These are phyloP conservation scores for Tachycineta bicolor DNA, from an alignment of 2,113 vertebrate species.

Conservation along the genomic window DNA sequence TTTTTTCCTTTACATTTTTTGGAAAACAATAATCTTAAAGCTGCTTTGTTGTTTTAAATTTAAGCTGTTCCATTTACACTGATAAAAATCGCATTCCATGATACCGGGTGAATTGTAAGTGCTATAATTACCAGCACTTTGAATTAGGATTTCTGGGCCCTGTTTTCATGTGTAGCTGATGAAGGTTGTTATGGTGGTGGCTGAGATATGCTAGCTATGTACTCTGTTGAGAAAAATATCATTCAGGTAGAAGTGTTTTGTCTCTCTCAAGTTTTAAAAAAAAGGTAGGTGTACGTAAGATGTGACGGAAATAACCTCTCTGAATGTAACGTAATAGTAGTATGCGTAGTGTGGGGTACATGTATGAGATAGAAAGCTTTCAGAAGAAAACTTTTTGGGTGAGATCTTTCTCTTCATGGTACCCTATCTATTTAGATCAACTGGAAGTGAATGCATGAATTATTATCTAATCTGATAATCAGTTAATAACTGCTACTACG, in stretches of 20 bases:
- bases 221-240: neutral
- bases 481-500: neutral
- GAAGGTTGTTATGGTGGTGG: neutral
- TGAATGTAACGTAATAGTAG: neutral
- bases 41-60: constrained; percentile 29
- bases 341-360: neutral
- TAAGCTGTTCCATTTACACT: neutral
- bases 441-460: neutral
- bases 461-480: neutral
- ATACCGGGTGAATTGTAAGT: neutral
- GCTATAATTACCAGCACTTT: neutral
- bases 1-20: constrained; percentile 66
- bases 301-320: neutral
- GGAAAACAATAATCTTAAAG: constrained; percentile 12
- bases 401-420: neutral
- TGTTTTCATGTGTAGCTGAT: neutral
- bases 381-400: neutral
- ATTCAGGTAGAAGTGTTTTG: neutral
- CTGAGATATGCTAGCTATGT: neutral
- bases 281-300: neutral
- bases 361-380: neutral
- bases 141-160: neutral
- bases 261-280: neutral
- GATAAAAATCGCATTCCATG: neutral
- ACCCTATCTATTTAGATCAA: neutral